These are phyloP conservation scores for Antedon mediterranea DNA, from an alignment of 53 echinoderm and acorn worm genomes.

Conservation along the genomic window DNA sequence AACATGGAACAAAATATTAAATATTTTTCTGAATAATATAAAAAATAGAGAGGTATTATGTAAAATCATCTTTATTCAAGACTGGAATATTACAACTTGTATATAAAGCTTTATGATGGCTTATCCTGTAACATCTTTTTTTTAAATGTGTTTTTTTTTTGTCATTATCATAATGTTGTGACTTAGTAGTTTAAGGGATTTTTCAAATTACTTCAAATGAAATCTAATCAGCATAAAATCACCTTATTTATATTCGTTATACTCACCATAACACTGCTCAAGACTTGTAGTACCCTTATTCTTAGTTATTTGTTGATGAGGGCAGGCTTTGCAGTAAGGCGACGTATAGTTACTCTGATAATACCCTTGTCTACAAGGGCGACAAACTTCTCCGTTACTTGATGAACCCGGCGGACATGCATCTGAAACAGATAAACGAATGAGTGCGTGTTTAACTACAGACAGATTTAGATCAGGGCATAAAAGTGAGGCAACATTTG, in stretches of 20 bases:
- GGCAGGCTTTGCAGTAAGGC: not conserved
- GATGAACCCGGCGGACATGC: not conserved
- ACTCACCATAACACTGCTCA: not conserved
- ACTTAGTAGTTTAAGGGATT: too few relatives aligned
- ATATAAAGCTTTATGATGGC: too few relatives aligned
- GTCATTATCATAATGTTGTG: too few relatives aligned
- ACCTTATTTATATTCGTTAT: not conserved
- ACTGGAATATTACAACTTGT: too few relatives aligned
- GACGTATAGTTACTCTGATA: not conserved
- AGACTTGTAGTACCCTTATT: not conserved
- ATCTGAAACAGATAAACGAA: not conserved
- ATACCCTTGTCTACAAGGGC: not conserved
- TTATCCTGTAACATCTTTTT: too few relatives aligned
- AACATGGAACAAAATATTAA: too few relatives aligned
- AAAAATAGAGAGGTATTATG: too few relatives aligned
- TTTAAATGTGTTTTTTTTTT: too few relatives aligned
- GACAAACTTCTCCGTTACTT: not conserved
- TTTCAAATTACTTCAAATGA: too few relatives aligned
- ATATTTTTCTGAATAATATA: too few relatives aligned
- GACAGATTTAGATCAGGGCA: not conserved
- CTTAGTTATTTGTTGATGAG: not conserved
- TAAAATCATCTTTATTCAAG: too few relatives aligned
- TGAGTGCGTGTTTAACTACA: not conserved
- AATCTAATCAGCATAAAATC: too few relatives aligned
- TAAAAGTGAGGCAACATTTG: not conserved